phyloP scores from a whole-genome alignment of 2,113 vertebrate genomes.

The Butorides virescens region DNA sequence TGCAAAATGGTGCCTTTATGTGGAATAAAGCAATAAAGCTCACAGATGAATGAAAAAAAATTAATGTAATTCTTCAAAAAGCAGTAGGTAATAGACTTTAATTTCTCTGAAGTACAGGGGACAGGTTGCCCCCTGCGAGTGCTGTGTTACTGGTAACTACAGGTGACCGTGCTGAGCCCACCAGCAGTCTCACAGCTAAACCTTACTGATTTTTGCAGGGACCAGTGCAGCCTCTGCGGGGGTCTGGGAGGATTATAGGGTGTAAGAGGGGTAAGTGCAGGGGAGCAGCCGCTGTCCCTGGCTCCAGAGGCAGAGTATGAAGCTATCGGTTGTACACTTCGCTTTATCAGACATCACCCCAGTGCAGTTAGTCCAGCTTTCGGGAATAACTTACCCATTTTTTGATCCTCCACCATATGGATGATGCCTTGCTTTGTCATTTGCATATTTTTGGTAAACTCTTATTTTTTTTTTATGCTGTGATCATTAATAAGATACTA shows the following conservation, averaged over 20 bases:
- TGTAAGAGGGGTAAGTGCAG: not conserved
- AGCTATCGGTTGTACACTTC: not conserved
- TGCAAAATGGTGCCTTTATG: not conserved
- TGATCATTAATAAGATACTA: not conserved
- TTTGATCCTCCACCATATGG: not conserved
- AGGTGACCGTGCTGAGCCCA: not conserved
- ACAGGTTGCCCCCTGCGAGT: not conserved
- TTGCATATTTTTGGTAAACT: not conserved
- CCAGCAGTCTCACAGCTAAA: not conserved
- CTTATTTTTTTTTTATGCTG: not conserved
- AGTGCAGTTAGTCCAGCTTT: slow-evolving; percentile 11
- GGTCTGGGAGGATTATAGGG: not conserved
- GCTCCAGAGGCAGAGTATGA: not conserved
- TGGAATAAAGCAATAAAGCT: not conserved
- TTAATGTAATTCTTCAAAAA: not conserved
- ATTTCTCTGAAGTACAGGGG: not conserved
- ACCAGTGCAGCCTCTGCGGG: not conserved
- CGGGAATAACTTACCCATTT: not conserved
- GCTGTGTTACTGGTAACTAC: not conserved
- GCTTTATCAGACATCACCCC: not conserved
- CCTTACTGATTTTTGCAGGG: not conserved
- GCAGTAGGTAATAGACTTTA: not conserved
- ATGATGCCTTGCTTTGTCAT: not conserved
- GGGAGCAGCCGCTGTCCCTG: not conserved
- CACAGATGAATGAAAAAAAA: not conserved